Evolutionary conservation across 2,888 invertebrate genomes (phyloP).

Genomic region (Drosophila mimetica): DNA sequence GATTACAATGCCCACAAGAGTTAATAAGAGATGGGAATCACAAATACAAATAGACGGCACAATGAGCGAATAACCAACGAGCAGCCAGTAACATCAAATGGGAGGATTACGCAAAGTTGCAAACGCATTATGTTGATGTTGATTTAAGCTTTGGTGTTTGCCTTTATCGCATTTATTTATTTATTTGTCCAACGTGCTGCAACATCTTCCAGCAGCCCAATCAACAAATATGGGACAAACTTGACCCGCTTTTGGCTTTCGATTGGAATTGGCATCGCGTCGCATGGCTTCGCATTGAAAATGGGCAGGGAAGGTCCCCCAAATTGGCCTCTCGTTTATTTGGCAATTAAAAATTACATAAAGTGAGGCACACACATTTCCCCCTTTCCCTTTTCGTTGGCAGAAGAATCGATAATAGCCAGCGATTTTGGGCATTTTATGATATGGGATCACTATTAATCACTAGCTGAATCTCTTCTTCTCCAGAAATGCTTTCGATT

Average conservation of each 20-base stretch:
- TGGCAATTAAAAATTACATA: conserved; percentile 29
- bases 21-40: conserved; percentile 42
- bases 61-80: conserved; percentile 29
- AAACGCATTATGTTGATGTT: conserved; percentile 70
- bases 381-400: background rate
- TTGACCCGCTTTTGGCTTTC: conserved; percentile 57
- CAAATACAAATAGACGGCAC: conserved; percentile 44
- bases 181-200: conserved; percentile 47
- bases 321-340: conserved; percentile 32
- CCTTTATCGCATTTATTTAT: conserved; percentile 54
- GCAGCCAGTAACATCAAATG: conserved; percentile 45
- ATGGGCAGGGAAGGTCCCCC: conserved; percentile 19
- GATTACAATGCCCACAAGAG: conserved; percentile 50
- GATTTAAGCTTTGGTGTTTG: conserved; percentile 60
- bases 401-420: background rate
- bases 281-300: conserved; percentile 2
- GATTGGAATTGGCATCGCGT: conserved; percentile 28
- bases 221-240: conserved; percentile 53
- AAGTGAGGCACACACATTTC: conserved; percentile 4
- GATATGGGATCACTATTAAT: background rate
- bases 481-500: no score
- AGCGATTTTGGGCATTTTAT: background rate
- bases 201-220: conserved; percentile 31
- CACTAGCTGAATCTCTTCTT: background rate
- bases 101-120: conserved; percentile 70